Percentiles rank a stretch among this genome's conserved stretches.
These are phyloP conservation scores for Apistogramma diplotaenia DNA, from an alignment of 2,113 vertebrate genomes.

Conservation along the genomic window DNA sequence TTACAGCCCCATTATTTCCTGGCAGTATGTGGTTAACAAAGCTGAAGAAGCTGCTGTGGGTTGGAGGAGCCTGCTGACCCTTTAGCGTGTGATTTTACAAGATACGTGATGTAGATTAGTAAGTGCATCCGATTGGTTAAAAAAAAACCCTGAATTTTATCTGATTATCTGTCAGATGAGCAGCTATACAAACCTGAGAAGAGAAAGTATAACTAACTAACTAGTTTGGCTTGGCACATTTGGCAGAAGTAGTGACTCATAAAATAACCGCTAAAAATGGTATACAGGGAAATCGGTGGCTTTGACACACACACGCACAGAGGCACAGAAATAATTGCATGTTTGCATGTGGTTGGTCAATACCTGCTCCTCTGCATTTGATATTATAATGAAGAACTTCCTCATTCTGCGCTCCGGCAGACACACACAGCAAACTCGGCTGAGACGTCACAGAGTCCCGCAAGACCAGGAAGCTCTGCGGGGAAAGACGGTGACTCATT, in stretches of 20 bases:
- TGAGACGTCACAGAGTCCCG: constrained; percentile 40
- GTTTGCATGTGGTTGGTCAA: neutral
- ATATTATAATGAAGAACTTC: constrained; percentile 45
- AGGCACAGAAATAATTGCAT: neutral
- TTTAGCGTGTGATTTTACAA: neutral
- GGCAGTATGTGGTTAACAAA: neutral
- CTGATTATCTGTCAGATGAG: neutral
- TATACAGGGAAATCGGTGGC: neutral
- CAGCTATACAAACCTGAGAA: neutral
- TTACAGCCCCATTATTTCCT: neutral
- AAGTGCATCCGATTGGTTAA: neutral
- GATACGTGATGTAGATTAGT: neutral
- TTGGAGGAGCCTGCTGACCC: neutral
- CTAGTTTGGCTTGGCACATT: neutral
- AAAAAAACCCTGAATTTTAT: neutral
- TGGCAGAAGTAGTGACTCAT: neutral
- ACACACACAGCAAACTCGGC: constrained; percentile 66
- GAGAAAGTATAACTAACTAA: neutral
- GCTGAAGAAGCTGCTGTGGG: neutral
- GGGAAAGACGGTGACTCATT: constrained; percentile 45
- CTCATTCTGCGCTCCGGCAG: constrained; percentile 43
- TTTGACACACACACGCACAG: neutral
- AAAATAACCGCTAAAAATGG: neutral
- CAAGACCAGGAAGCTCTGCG: constrained; percentile 71
- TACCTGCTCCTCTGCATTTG: constrained; percentile 52